Conservation (phyloP, 2,888 invertebrate species). For the Apodemia duryi region DNA sequence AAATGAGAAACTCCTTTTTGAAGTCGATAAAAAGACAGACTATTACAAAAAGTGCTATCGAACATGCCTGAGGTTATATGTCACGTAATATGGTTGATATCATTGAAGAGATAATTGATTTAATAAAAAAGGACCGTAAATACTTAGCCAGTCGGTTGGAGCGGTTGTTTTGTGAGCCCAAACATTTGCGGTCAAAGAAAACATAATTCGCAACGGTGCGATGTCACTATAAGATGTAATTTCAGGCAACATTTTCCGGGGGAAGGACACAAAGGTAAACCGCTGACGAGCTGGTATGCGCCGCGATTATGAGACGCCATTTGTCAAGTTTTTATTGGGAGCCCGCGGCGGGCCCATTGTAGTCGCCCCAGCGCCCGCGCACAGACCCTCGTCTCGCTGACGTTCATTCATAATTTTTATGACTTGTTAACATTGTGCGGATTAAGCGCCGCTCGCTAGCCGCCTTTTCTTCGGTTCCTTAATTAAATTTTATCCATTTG, state of each 20-base stretch:
- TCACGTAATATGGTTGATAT: no score
- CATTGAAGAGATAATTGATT: no score
- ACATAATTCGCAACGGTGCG: conserved; percentile 24
- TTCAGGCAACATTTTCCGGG: conserved; percentile 51
- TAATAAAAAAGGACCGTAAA: no score
- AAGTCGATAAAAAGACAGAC: no score
- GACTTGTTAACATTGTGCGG: conserved; percentile 59
- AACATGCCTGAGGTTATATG: no score
- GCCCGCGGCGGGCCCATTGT: conserved; percentile 58
- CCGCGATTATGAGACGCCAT: conserved; percentile 76
- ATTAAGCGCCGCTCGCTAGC: conserved; percentile 23
- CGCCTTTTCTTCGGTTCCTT: conserved; percentile 18
- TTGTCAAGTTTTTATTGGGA: conserved; percentile 80
- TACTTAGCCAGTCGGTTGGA: no score
- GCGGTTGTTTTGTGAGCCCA: neutral
- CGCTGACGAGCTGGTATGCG: conserved; percentile 71
- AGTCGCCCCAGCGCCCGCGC: conserved; percentile 40
- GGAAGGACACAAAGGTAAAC: conserved; percentile 57
- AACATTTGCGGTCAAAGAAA: neutral
- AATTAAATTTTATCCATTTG: conserved; percentile 30
- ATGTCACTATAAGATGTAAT: conserved; percentile 40
- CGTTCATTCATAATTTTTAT: conserved; percentile 76
- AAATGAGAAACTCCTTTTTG: no score
- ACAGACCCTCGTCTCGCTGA: conserved; percentile 58
- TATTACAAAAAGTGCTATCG: no score